Percentiles rank a stretch among this genome's conserved stretches.
Evolutionary conservation across 2,888 invertebrate genomes (phyloP).

Genomic region (Pegoplata infirma): DNA sequence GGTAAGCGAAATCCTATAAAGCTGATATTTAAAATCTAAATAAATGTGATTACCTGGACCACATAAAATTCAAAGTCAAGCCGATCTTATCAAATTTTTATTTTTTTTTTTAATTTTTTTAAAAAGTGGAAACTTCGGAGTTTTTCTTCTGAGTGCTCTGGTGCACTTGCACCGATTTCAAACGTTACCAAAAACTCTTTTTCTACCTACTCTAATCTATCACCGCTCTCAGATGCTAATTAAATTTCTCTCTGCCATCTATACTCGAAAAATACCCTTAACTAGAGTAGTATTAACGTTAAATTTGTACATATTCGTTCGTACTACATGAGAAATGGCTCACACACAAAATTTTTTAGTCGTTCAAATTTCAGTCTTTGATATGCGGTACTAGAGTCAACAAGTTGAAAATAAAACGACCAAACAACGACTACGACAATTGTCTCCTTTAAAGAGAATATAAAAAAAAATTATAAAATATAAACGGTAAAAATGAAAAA

Average conservation of each 20-base stretch:
- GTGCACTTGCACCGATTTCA: no score
- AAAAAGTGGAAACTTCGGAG: no score
- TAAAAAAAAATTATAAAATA: slow-evolving; percentile 28
- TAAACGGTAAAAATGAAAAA: slow-evolving; percentile 50
- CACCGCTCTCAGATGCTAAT: not conserved
- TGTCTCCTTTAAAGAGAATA: slow-evolving; percentile 41
- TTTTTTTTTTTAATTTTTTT: no score
- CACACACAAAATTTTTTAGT: slow-evolving; percentile 37
- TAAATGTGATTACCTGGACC: no score
- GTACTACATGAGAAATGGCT: slow-evolving; percentile 33
- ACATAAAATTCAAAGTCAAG: no score
- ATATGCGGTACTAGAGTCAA: slow-evolving; percentile 62
- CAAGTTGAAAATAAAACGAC: slow-evolving; percentile 55
- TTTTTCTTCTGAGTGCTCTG: no score
- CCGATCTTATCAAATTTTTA: no score
- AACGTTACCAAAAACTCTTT: no score
- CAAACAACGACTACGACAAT: slow-evolving; percentile 22
- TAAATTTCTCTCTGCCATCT: not conserved
- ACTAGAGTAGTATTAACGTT: slow-evolving; percentile 29
- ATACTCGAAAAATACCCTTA: slow-evolving; percentile 14
- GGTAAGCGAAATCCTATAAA: no score
- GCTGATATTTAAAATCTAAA: no score
- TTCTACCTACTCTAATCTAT: no score
- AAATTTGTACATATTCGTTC: not conserved
- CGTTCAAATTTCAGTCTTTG: slow-evolving; percentile 60